Evolutionary conservation across 1,140 invertebrate genomes (phyloP).

Genomic region (Monomorium pharaonis): DNA sequence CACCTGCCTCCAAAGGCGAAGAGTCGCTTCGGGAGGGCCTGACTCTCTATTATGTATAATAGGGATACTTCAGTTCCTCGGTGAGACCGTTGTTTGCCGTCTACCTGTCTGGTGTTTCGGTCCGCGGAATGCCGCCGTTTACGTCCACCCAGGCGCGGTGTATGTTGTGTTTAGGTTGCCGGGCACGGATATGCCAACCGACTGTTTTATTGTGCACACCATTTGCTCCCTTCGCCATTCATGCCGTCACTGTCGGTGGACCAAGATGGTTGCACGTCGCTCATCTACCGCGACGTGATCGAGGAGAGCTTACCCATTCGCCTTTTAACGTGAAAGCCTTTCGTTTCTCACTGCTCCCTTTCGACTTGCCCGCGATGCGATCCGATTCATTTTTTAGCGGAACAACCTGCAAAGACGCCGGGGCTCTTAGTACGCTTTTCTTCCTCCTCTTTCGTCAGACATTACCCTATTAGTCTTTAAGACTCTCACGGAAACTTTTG

Average conservation of each 20-base stretch:
- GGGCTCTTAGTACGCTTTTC: slow-evolving; percentile 18
- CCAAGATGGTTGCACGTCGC: slow-evolving; percentile 24
- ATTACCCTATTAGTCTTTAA: slow-evolving; percentile 47
- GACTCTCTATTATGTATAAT: slow-evolving; percentile 76
- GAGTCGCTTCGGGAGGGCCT: slow-evolving; percentile 66
- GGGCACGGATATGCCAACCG: slow-evolving; percentile 66
- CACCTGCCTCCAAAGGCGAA: slow-evolving; percentile 64
- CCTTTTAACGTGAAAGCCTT: slow-evolving; percentile 50
- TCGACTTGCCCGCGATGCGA: neutral
- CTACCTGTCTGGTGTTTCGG: slow-evolving; percentile 71
- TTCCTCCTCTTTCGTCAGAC: neutral
- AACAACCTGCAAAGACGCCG: slow-evolving; percentile 12
- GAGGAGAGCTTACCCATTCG: slow-evolving; percentile 63
- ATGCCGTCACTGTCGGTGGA: neutral
- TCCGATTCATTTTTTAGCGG: slow-evolving; percentile 38
- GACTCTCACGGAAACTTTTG: slow-evolving; percentile 31
- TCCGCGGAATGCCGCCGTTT: slow-evolving; percentile 67
- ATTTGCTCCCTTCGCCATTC: slow-evolving; percentile 48
- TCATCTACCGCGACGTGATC: slow-evolving; percentile 68
- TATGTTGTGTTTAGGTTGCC: slow-evolving; percentile 28
- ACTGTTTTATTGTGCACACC: slow-evolving; percentile 68
- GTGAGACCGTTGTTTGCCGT: slow-evolving; percentile 76
- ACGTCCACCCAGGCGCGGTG: slow-evolving; percentile 21
- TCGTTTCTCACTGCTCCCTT: slow-evolving; percentile 22
- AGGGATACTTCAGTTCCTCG: slow-evolving; percentile 72